A percentile compares a stretch with the other conserved stretches of the same genome.
Evolutionary conservation across 2,888 invertebrate species (phyloP).

Genomic region (Nesidiocoris tenuis): DNA sequence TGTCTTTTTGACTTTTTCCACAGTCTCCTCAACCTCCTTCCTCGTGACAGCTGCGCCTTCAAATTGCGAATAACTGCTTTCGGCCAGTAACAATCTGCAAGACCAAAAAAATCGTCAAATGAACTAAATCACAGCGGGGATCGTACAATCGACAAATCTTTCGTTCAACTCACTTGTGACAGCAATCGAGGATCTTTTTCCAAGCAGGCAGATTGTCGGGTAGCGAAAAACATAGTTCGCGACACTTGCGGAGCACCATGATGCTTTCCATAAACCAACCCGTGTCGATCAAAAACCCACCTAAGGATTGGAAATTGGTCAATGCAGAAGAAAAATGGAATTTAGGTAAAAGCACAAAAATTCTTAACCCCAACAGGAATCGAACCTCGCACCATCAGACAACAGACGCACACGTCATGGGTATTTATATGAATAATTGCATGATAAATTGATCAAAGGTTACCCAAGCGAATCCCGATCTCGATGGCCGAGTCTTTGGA

Average conservation of each 20-base stretch:
- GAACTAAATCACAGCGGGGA: background rate
- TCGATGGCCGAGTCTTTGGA: constrained; percentile 43
- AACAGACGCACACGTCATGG: constrained; percentile 11
- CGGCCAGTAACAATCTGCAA: constrained; percentile 68
- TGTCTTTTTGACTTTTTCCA: constrained; percentile 58
- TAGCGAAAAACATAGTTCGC: constrained; percentile 63
- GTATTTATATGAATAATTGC: too few species aligned
- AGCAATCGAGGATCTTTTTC: constrained; percentile 75
- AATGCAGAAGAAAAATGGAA: background rate
- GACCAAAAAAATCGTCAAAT: background rate
- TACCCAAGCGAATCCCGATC: constrained; percentile 48
- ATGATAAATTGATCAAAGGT: constrained; percentile 1
- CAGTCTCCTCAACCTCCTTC: constrained; percentile 60
- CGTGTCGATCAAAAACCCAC: constrained; percentile 81
- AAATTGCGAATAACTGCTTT: constrained; percentile 79
- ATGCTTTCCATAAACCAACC: constrained; percentile 83
- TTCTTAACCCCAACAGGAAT: background rate
- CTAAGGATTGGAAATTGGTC: constrained; percentile 54
- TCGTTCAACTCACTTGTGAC: constrained; percentile 71
- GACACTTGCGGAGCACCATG: constrained; percentile 67
- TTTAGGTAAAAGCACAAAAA: background rate
- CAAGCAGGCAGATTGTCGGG: constrained; percentile 61
- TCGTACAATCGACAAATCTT: too few species aligned
- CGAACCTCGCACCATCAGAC: background rate
- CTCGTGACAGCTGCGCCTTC: constrained; percentile 73